Evolutionary conservation across 2,797 vertebrate genomes (phyloP).

Genomic region (Silurus aristotelis): DNA sequence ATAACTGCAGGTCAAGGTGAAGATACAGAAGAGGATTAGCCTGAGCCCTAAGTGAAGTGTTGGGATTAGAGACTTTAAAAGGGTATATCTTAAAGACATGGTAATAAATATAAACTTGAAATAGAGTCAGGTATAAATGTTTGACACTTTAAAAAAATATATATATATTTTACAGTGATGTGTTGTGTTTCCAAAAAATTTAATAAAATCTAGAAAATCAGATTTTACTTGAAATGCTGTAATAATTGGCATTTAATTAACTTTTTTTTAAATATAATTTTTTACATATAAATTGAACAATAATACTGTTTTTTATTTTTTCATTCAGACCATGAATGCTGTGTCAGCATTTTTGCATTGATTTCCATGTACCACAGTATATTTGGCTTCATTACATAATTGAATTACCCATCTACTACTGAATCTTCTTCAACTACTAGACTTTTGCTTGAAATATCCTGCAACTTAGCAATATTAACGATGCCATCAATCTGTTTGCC

Average conservation of each 20-base stretch:
- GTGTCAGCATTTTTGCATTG: neutral
- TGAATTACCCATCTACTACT: neutral
- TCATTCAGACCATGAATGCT: neutral
- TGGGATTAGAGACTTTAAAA: neutral
- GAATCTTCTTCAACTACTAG: neutral
- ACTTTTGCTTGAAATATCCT: neutral
- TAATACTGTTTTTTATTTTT: too few relatives aligned
- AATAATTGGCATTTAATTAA: too few relatives aligned
- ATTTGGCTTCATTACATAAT: neutral
- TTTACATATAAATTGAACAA: too few relatives aligned
- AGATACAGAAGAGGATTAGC: slow-evolving; percentile 5
- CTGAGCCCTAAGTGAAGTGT: neutral
- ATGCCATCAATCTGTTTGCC: neutral
- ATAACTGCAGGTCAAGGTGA: slow-evolving; percentile 22
- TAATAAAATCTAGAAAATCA: too few relatives aligned
- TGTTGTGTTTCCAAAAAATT: too few relatives aligned
- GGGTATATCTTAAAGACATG: neutral
- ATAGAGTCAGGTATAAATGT: neutral
- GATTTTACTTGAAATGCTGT: too few relatives aligned
- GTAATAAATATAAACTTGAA: neutral
- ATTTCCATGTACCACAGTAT: neutral
- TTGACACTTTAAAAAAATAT: neutral
- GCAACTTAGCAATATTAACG: neutral
- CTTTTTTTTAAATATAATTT: too few relatives aligned
- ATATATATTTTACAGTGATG: too few relatives aligned